Base-by-base conservation (phyloP, 2,797 vertebrate genomes). In the Poecilia picta region DNA sequence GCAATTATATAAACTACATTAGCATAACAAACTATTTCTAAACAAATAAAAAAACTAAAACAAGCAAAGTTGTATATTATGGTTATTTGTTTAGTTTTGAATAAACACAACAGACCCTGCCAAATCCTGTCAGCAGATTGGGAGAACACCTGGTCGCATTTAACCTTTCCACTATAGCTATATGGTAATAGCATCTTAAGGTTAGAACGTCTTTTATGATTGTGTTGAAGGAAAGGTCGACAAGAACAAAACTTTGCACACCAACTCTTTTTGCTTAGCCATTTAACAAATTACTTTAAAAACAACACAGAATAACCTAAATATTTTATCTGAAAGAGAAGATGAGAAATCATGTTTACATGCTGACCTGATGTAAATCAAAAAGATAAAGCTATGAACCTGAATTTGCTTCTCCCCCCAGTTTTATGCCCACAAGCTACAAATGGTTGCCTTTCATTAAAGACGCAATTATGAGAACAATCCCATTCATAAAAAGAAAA, bases 361-460 rank as follows among this genome's bases (percentile, higher is more conserved):
- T 16, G 16, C 4, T 31, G 57, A 16, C 53, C 20, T n/a, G 53
- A 57, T 57, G 2, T 57, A 53, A 13, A n/a, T 13, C 33, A 68
- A 41, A 8, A 2, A 25, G 11, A 68, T 8, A 70, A 25, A 5
- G 64, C 20, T 70, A 7, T 41, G 10, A 43, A 43, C 1, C 20
- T 43, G 1, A 25, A 43, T 43, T 43, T 5, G 39, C 25, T 70
- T 43, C 43, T 15, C 23, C 10, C 10, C 7, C 12, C 25, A 45
- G 25, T 71, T 71, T 71, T 28, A 71, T 46, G 25, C 41, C n/a
- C 41, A 71, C 12, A 10, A 71, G 68, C 39, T 71, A 71, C 68
- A 71, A 71, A n/a, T 16, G 3, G 15, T 2, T 71, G 1, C 12
- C 15, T 71, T 28, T 46, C 68, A 71, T 46, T 46, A 6, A 71